These are phyloP conservation scores for Thereva unica DNA, from an alignment of 2,888 invertebrate species.

Conservation along the genomic window DNA sequence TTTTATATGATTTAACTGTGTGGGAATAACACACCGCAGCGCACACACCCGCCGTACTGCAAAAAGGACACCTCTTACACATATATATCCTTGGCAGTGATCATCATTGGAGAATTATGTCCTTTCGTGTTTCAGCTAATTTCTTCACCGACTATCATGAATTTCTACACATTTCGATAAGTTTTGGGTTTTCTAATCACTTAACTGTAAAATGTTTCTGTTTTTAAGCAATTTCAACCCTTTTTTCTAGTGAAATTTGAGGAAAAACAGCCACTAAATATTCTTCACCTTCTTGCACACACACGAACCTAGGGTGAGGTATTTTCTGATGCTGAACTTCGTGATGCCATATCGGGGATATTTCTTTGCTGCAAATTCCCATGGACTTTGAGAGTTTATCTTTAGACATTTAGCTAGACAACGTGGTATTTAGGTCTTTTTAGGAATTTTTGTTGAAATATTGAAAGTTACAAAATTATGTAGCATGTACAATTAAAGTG, in stretches of 20 bases:
- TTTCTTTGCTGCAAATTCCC: no score
- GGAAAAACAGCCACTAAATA: not conserved
- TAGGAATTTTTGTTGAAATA: no score
- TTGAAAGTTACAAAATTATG: no score
- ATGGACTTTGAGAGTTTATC: no score
- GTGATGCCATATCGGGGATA: no score
- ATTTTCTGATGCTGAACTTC: no score
- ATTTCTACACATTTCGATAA: slow-evolving; percentile 21
- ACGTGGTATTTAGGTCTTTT: no score
- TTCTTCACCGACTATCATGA: slow-evolving; percentile 28
- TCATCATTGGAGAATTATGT: slow-evolving; percentile 34
- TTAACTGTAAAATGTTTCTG: not conserved
- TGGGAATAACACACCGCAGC: slow-evolving; percentile 21
- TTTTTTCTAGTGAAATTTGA: not conserved
- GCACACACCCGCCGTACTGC: slow-evolving; percentile 19
- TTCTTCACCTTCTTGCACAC: not conserved
- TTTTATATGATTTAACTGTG: slow-evolving; percentile 1
- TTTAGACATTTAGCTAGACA: no score
- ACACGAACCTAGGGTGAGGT: no score
- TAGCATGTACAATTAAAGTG: no score
- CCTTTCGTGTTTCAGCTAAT: slow-evolving; percentile 4
- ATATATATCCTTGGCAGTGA: slow-evolving; percentile 39
- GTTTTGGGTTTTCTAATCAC: not conserved
- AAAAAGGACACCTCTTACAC: slow-evolving; percentile 15
- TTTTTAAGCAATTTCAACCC: slow-evolving; percentile 5